A percentile compares a stretch with the other conserved stretches of the same genome.
Conservation (phyloP, 2,113 vertebrate species). For the Malurus alboscapulatus region DNA sequence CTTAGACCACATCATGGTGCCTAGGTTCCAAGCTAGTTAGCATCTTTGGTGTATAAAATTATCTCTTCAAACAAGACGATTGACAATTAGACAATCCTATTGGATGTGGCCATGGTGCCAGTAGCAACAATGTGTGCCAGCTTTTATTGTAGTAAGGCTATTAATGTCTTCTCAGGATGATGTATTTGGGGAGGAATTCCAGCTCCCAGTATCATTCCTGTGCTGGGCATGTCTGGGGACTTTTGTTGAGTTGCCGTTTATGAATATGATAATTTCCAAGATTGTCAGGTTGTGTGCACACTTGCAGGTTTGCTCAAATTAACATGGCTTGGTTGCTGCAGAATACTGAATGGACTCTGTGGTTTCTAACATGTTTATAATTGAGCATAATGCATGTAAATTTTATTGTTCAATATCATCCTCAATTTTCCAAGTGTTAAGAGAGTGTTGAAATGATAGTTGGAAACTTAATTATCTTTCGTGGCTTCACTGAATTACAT, state of each 20-base stretch:
- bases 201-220: neutral
- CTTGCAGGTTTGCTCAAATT: neutral
- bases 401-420: neutral
- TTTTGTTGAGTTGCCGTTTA: neutral
- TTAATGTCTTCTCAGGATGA: neutral
- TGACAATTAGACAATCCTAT: neutral
- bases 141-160: neutral
- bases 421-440: constrained; percentile 12
- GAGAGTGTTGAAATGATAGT: neutral
- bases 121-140: neutral
- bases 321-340: neutral
- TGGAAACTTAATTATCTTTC: neutral
- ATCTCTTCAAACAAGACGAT: neutral
- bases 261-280: neutral
- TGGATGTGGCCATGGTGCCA: neutral
- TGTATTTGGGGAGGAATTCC: neutral
- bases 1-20: neutral
- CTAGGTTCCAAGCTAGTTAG: neutral
- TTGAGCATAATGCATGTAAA: neutral
- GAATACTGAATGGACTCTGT: neutral
- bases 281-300: neutral
- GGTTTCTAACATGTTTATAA: neutral
- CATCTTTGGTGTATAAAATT: neutral
- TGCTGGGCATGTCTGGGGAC: neutral
- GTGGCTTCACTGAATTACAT: neutral